Evolutionary conservation across 2,113 vertebrate genomes (phyloP), one percentile per base, ranked within the genome.

Genomic region (Tenrec ecaudatus): DNA sequence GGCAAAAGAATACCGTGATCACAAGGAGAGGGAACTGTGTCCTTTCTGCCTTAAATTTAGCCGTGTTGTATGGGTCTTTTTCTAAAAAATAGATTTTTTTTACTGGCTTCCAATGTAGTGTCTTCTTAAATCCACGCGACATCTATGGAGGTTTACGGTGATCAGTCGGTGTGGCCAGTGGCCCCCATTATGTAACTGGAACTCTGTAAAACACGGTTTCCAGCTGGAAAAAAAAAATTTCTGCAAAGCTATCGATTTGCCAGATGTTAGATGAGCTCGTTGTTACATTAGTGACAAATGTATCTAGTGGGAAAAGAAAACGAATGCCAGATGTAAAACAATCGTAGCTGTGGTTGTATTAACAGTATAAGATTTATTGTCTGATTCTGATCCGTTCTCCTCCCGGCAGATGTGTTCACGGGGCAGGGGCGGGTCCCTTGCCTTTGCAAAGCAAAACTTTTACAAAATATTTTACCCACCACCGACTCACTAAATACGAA

Each of bases 371-470:
- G 53, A 62, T 87, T 38, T 69, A 9, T 25, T 78, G 4, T 62
- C 76, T 88, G 19, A 90, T 58, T 84, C 68, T 84, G 11, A 68
- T 94, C 68, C 19, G 60, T 81, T 71, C 12, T 57, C 22, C 89
- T 94, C 27, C 3, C 22, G 76, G 88, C 33, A 89, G 16, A 89
- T 58, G 20, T 33, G 62, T 25, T 73, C 1, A 22, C 40, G 57
- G 76, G 64, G 40, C 25, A 16, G 3, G 47, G 87, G 58, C 17
- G 11, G 76, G 69, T 86, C 1, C 60, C 22, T 88, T 80, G 16
- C 33, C 15, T 47, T 16, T 94, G 40, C 92, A 92, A 88, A 86
- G 2, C 47, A 76, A 95, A 94, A 40, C 27, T 66, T 38, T 66
- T 78, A 87, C 78, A 88, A 80, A 87, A 82, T 53, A 79, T 69